A percentile compares a stretch with the other conserved stretches of the same genome.
Conservation (phyloP, 2,888 invertebrate species). For the Cosmopolites sordidus region DNA sequence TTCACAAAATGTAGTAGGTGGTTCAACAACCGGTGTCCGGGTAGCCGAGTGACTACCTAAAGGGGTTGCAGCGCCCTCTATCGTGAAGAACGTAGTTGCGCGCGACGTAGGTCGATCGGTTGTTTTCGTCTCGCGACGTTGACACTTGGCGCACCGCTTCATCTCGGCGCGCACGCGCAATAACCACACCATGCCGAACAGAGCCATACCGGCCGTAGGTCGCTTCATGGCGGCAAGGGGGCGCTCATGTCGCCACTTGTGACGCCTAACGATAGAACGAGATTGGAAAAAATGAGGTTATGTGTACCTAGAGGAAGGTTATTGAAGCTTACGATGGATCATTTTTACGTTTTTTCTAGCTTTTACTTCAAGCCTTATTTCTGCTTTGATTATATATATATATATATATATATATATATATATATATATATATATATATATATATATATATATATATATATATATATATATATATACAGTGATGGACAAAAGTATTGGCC, state of each 20-base stretch:
- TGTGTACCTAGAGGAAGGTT: no score
- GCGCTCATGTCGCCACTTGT: conserved; percentile 18
- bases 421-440: no score
- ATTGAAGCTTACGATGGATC: no score
- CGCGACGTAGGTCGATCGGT: conserved; percentile 14
- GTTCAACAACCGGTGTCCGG: conserved; percentile 23
- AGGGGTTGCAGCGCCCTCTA: conserved; percentile 37
- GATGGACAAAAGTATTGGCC: no score
- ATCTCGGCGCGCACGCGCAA: conserved; percentile 75
- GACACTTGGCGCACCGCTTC: conserved; percentile 70
- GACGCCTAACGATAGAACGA: neutral
- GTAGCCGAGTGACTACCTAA: conserved; percentile 40
- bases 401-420: no score
- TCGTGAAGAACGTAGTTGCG: conserved; percentile 24
- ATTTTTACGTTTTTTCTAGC: no score
- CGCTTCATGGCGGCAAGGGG: conserved; percentile 36
- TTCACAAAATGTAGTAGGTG: conserved; percentile 55
- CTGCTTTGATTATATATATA: no score
- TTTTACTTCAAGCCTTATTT: no score
- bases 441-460: no score
- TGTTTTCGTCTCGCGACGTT: conserved; percentile 33
- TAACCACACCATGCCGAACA: conserved; percentile 83
- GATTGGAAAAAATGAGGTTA: no score
- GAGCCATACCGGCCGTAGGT: conserved; percentile 63
- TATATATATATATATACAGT: no score